These are phyloP conservation scores for Nycticebus coucang DNA, from an alignment of 2,113 vertebrate species.

Conservation along the genomic window DNA sequence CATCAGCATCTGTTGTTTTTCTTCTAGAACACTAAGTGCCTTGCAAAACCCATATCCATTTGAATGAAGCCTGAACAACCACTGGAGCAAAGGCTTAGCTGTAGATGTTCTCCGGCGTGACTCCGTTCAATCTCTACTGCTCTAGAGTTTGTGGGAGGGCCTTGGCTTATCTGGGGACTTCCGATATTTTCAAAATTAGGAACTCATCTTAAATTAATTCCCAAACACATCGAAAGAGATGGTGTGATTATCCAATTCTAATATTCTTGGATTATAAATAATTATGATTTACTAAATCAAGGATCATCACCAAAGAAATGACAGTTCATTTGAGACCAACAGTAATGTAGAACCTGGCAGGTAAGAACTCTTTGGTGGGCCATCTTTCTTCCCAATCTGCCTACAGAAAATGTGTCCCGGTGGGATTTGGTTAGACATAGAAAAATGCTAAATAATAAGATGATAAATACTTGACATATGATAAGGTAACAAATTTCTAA, in stretches of 20 bases:
- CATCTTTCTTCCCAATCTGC: neutral
- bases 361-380: neutral
- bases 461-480: neutral
- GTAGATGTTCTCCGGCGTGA: neutral
- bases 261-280: constrained; percentile 43
- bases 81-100: neutral
- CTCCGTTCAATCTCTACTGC: neutral
- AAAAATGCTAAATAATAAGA: neutral
- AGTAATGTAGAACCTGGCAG: constrained; percentile 1
- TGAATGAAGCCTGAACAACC: constrained; percentile 26
- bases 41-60: constrained; percentile 6
- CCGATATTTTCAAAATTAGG: constrained; percentile 30
- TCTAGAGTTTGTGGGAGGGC: neutral
- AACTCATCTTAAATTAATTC: constrained; percentile 49
- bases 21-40: constrained; percentile 54
- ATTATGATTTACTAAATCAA: constrained; percentile 55
- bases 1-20: constrained; percentile 53
- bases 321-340: constrained; percentile 13
- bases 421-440: neutral
- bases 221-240: neutral
- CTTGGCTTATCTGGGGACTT: neutral
- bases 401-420: neutral
- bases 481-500: constrained; percentile 19
- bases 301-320: neutral
- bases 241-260: neutral